Conservation (phyloP, 2,113 vertebrate genomes). For the Porphyrio hochstetteri region DNA sequence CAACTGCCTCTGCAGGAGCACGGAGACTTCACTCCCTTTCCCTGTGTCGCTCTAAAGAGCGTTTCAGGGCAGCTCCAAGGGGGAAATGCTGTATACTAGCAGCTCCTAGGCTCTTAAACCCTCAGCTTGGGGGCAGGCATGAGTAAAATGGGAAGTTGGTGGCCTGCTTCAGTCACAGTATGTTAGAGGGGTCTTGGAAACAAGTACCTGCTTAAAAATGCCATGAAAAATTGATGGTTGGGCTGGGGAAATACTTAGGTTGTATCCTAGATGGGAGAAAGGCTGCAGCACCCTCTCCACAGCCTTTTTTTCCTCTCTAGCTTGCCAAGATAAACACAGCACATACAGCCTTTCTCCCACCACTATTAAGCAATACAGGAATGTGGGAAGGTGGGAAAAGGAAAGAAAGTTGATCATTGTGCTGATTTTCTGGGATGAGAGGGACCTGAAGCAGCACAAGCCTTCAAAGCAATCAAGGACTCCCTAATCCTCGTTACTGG, state of each 20-base stretch:
- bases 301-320: background rate
- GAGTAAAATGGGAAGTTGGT: background rate
- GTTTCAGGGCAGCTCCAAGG: background rate
- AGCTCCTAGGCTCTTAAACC: background rate
- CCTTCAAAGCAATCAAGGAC: background rate
- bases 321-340: background rate
- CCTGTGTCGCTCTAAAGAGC: background rate
- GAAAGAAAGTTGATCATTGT: background rate
- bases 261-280: background rate
- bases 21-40: background rate
- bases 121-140: background rate
- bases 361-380: background rate
- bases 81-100: background rate
- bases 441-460: background rate
- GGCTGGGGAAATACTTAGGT: background rate
- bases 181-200: background rate
- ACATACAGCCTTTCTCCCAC: background rate
- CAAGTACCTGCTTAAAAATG: background rate
- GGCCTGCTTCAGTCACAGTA: background rate
- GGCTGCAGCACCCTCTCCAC: background rate
- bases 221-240: background rate
- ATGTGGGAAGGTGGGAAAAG: background rate
- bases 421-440: background rate
- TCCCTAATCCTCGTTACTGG: background rate
- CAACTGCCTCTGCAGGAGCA: accelerated